phyloP scores from a whole-genome alignment of 2,797 vertebrate genomes.

The Onychomys torridus region DNA sequence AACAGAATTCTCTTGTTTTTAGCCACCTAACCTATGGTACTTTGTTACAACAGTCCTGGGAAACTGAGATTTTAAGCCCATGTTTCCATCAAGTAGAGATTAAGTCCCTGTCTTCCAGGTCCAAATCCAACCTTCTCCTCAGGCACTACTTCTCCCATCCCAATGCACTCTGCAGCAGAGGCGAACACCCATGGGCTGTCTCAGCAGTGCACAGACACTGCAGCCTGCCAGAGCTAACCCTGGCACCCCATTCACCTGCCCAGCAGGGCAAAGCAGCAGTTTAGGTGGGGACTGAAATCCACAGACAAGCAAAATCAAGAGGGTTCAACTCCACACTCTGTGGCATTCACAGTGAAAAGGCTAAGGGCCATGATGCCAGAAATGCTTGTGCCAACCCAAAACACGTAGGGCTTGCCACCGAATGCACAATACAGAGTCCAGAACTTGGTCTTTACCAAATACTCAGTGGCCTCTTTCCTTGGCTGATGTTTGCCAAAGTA shows the following conservation, averaged over 20 bases:
- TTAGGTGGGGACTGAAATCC: neutral
- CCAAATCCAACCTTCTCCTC: neutral
- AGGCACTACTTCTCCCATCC: neutral
- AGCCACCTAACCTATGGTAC: neutral
- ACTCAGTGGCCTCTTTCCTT: neutral
- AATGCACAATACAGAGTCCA: neutral
- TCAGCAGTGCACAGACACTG: neutral
- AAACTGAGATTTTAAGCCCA: constrained; percentile 48
- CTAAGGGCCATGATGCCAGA: neutral
- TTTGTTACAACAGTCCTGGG: neutral
- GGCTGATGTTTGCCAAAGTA: neutral
- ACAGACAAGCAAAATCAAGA: constrained; percentile 23
- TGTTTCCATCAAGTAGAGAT: constrained; percentile 44
- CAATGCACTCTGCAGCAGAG: constrained; percentile 2
- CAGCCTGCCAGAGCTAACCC: neutral
- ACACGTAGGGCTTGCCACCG: neutral
- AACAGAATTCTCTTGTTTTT: neutral
- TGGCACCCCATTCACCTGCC: neutral
- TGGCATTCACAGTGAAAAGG: neutral
- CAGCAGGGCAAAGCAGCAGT: neutral
- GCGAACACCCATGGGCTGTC: neutral
- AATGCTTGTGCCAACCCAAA: neutral
- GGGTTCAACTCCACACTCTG: neutral
- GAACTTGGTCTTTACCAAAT: neutral
- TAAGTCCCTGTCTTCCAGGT: neutral